phyloP scores from a whole-genome alignment of 92 coral and sea anemone genomes.

The Palythoa grandis region DNA sequence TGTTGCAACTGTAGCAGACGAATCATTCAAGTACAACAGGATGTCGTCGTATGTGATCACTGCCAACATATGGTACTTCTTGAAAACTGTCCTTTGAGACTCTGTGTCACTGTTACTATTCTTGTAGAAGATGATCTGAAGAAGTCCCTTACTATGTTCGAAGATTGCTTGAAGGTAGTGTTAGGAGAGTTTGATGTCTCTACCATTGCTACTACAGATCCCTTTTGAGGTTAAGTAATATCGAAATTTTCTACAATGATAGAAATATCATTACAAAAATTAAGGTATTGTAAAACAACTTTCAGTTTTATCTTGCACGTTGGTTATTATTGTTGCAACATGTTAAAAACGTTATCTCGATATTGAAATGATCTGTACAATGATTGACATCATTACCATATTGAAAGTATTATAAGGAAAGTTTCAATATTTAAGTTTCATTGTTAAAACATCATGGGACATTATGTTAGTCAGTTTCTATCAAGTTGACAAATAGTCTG shows the following conservation, averaged over 20 bases:
- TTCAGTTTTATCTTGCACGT: too few relatives aligned
- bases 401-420: too few relatives aligned
- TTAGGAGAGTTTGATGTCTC: constrained; percentile 43
- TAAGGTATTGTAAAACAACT: neutral
- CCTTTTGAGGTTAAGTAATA: constrained; percentile 54
- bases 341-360: too few relatives aligned
- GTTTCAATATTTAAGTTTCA: too few relatives aligned
- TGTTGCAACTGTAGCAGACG: neutral
- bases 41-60: constrained; percentile 56
- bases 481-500: neutral
- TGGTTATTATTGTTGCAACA: too few relatives aligned
- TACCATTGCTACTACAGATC: constrained; percentile 39
- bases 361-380: too few relatives aligned
- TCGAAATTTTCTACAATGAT: constrained; percentile 43
- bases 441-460: too few relatives aligned
- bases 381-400: too few relatives aligned
- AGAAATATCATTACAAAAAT: constrained; percentile 44
- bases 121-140: constrained; percentile 51
- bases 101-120: constrained; percentile 58
- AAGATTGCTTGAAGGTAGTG: constrained; percentile 48
- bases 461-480: neutral
- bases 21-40: constrained; percentile 53
- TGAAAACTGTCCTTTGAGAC: constrained; percentile 57
- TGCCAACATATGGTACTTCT: constrained; percentile 65
- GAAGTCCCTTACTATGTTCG: constrained; percentile 60